Percentiles rank a stretch among this genome's conserved stretches.
These are phyloP conservation scores for Clamator glandarius DNA, from an alignment of 2,797 vertebrate species.

Conservation along the genomic window DNA sequence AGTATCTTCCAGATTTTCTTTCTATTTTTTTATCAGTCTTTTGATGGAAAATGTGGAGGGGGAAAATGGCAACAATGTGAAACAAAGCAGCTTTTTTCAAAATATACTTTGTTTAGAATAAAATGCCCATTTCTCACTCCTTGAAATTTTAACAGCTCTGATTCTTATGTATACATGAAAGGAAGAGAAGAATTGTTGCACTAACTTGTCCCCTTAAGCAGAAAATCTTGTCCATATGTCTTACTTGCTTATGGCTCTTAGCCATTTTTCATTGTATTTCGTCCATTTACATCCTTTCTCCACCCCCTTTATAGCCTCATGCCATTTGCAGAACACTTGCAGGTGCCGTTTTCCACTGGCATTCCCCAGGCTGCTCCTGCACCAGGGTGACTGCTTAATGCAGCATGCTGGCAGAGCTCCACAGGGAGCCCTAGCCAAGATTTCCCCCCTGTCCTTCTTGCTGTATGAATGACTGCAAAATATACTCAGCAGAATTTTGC, in stretches of 20 bases:
- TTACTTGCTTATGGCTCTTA: not conserved
- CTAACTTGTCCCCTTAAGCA: not conserved
- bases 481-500: constrained; percentile 29
- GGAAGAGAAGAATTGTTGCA: not conserved
- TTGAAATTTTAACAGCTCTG: not conserved
- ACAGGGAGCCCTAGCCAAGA: not conserved
- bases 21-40: not conserved
- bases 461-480: not conserved
- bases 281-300: not conserved
- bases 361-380: not conserved
- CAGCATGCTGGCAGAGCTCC: not conserved
- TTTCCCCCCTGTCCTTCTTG: not conserved
- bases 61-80: rapidly evolving
- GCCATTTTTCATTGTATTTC: constrained; percentile 8
- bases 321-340: not conserved
- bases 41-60: not conserved
- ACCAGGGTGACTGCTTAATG: not conserved
- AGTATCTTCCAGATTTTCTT: constrained; percentile 2
- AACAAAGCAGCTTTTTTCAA: not conserved
- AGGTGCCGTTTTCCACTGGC: constrained; percentile 18
- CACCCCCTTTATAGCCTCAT: not conserved
- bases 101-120: not conserved
- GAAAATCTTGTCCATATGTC: not conserved
- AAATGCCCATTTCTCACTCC: not conserved
- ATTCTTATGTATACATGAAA: not conserved